Evolutionary conservation across 1,140 invertebrate genomes (phyloP), one percentile per base, ranked within the genome.

Genomic region (Eciton burchellii): DNA sequence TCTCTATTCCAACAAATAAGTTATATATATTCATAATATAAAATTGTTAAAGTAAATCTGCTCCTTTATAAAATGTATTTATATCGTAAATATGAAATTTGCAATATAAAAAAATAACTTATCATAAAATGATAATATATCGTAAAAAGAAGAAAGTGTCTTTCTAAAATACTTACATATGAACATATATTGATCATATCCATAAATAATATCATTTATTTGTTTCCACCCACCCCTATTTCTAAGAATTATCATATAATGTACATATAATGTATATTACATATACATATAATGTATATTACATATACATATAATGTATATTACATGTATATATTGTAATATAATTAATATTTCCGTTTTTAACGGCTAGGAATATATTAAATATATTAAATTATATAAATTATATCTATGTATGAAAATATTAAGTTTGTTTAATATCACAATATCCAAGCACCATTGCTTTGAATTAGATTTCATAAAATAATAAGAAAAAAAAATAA

Each of bases 401-500:
- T 45, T 56, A n/a, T 57, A 47, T 66, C n/a, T 76, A 47, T 65
- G 0, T 65, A 66, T 57, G 49, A 66, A 82, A 82, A 14, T 65
- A 66, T 82, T 62, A 81, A 81, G 70, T 81, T 62, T 4, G 6
- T 60, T 59, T 24, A 81, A 19, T 81, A 72, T 81, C 70, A 81
- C 66, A 73, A 60, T 29, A 81, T 81, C n/a, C 45, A 73, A 72
- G 74, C 63, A 79, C 41, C 49, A 56, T 56, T 54, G 35, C 60
- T 66, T 77, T 41, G 41, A 54, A 43, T 65, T 76, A 54, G n/a
- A 12, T 43, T 43, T 54, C 26, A 70, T 14, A 66, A 72, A 56
- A 52, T 5, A 45, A 54, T 16, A 29, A 24, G n/a, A n/a, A n/a
- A n/a, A n/a, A n/a, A n/a, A n/a, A n/a, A n/a, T n/a, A 54, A n/a